phyloP scores from a whole-genome alignment of 1,140 invertebrate genomes.

The Heterodera carotae region DNA sequence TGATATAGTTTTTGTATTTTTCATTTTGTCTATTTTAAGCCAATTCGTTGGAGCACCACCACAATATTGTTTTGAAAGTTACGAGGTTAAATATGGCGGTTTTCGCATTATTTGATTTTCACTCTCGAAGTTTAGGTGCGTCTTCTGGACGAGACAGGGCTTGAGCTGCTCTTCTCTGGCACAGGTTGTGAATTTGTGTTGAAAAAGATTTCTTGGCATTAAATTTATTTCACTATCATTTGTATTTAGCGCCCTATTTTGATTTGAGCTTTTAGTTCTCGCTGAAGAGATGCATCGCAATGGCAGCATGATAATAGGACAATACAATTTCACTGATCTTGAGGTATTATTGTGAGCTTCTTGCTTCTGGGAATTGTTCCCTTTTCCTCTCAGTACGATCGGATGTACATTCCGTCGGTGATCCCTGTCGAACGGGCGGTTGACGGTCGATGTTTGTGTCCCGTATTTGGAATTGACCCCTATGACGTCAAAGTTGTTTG shows the following conservation, averaged over 20 bases:
- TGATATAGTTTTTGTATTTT: not conserved
- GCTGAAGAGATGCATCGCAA: conserved; percentile 49
- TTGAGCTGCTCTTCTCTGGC: conserved; percentile 47
- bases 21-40: not conserved
- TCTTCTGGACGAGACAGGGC: conserved; percentile 55
- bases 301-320: conserved; percentile 50
- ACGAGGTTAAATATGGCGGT: conserved; percentile 46
- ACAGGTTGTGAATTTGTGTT: not conserved
- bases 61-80: conserved; percentile 65
- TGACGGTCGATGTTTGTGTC: conserved; percentile 63
- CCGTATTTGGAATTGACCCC: conserved; percentile 49
- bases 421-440: conserved; percentile 59
- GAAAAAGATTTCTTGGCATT: not conserved
- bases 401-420: conserved; percentile 60
- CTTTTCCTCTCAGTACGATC: conserved; percentile 47
- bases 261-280: conserved; percentile 42
- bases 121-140: conserved; percentile 47
- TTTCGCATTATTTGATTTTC: not conserved
- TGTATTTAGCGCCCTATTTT: not conserved
- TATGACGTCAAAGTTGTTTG: conserved; percentile 60
- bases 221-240: not conserved
- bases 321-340: conserved; percentile 61
- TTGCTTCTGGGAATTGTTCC: conserved; percentile 1
- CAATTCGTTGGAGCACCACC: conserved; percentile 62
- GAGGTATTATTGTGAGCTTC: conserved; percentile 38